phyloP scores from a whole-genome alignment of 2,113 vertebrate species.

The Hymenochirus boettgeri region DNA sequence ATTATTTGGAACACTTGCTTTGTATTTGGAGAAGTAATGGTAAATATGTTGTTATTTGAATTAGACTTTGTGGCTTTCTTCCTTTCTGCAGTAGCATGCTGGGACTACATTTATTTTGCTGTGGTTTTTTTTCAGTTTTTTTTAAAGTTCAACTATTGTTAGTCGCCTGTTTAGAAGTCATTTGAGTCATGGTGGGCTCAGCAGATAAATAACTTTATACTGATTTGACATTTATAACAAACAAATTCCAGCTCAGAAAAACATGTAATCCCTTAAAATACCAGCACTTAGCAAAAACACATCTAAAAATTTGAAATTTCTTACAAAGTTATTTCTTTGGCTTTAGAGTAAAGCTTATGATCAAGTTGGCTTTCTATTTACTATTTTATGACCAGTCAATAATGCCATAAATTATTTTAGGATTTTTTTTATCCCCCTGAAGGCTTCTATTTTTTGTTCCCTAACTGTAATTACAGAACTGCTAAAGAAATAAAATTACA shows the following conservation, averaged over 20 bases:
- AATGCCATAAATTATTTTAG: neutral
- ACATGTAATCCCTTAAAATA: conserved; percentile 24
- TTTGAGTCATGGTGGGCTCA: conserved; percentile 27
- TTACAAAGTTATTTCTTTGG: conserved; percentile 4
- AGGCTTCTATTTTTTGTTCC: neutral
- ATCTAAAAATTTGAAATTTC: conserved; percentile 8
- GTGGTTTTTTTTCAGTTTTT: conserved; percentile 1
- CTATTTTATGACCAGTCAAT: neutral
- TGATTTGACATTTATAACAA: conserved; percentile 34
- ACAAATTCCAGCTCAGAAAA: conserved; percentile 11
- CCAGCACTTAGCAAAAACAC: neutral
- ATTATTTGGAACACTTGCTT: conserved; percentile 5
- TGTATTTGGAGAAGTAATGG: conserved; percentile 15
- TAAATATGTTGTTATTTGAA: conserved; percentile 23
- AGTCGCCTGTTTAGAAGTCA: conserved; percentile 24
- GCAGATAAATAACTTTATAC: conserved; percentile 31
- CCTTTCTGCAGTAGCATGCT: conserved; percentile 6
- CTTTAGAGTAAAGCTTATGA: conserved; percentile 9
- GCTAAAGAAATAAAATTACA: no score
- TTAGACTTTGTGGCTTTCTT: conserved; percentile 15
- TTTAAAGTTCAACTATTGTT: conserved; percentile 32
- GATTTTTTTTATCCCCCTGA: neutral
- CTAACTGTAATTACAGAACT: neutral
- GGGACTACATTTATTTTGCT: conserved; percentile 25
- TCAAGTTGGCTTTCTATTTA: neutral